Base-by-base conservation (phyloP, 92 coral and sea anemone genomes). In the Zoanthus solanderi region DNA sequence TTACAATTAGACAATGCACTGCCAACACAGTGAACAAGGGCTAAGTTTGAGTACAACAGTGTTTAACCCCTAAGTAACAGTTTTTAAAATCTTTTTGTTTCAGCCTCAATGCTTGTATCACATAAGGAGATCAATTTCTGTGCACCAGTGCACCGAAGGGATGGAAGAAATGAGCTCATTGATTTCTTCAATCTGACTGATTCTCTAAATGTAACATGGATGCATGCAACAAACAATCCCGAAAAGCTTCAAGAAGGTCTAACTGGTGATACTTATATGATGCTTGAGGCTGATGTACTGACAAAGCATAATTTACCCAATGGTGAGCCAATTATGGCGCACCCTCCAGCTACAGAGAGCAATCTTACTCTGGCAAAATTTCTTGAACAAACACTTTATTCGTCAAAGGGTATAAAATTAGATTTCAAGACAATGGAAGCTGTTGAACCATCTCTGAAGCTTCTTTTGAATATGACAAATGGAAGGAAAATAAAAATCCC, bases 211-310 rank as follows among this genome's bases (percentile, higher is more conserved):
- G 75, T 96, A 46, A 92, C 95, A n/a, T 96, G 99, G 99, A 86
- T 90, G 63, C 99, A 96, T 88, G 98, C 98, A 1, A 93, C 92
- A 6, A 96, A 96, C 87, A 96, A 94, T 73, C 90, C 65, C 6
- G 89, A 88, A 18, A 78, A 86, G 34, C 96, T 96, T 12, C 79
- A 90, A 58, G 54, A 88, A 63, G 93, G 89, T 9, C 78, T 96
- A 44, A 79, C 95, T 57, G 88, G 91, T 14, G 69, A 86, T 37
- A 4, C 42, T 17, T 78, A 79, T 42, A 92, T 91, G 93, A 96
- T 95, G 98, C 89, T 96, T 47, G 99, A 96, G 69, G 99, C 96
- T 30, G 99, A 96, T 86, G 97, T 96, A 2, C 52, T 67, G 11
- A 90, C 93, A 83, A 88, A 75, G 88, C 60, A 78, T n/a, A 30